These are phyloP conservation scores for Lepidonotus clava DNA, from an alignment of 2,888 invertebrate genomes.

Conservation along the genomic window DNA sequence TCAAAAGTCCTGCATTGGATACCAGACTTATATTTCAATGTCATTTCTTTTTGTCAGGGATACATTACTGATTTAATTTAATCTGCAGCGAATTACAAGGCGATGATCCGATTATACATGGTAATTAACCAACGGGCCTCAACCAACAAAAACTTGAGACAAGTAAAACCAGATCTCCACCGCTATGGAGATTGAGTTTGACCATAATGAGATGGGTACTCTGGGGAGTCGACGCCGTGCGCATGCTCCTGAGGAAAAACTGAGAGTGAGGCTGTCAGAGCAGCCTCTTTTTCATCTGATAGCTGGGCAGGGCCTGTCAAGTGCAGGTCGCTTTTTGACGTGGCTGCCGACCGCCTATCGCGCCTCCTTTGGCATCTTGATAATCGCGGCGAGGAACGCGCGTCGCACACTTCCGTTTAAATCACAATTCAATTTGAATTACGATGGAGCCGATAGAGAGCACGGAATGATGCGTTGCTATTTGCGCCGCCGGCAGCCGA, in stretches of 20 bases:
- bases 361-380: slow-evolving; percentile 27
- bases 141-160: not conserved
- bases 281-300: slow-evolving; percentile 41
- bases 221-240: slow-evolving; percentile 25
- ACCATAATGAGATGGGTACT: slow-evolving; percentile 41
- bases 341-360: slow-evolving; percentile 7
- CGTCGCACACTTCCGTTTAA: slow-evolving; percentile 45
- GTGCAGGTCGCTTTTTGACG: not conserved
- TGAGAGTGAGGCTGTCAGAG: slow-evolving; percentile 24
- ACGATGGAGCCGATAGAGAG: slow-evolving; percentile 30
- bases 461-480: not conserved
- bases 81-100: not conserved
- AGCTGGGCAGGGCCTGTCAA: not conserved
- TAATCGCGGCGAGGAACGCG: slow-evolving; percentile 27
- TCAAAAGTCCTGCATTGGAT: no score
- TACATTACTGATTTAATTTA: slow-evolving; percentile 30
- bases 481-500: slow-evolving; percentile 7
- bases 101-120: not conserved
- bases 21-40: no score
- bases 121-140: not conserved
- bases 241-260: slow-evolving; percentile 16
- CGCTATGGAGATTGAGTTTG: not conserved
- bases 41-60: no score
- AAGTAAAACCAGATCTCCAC: not conserved
- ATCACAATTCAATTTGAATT: slow-evolving; percentile 51